phyloP scores from a whole-genome alignment of 2,888 invertebrate species.

The Andrena haemorrhoa region DNA sequence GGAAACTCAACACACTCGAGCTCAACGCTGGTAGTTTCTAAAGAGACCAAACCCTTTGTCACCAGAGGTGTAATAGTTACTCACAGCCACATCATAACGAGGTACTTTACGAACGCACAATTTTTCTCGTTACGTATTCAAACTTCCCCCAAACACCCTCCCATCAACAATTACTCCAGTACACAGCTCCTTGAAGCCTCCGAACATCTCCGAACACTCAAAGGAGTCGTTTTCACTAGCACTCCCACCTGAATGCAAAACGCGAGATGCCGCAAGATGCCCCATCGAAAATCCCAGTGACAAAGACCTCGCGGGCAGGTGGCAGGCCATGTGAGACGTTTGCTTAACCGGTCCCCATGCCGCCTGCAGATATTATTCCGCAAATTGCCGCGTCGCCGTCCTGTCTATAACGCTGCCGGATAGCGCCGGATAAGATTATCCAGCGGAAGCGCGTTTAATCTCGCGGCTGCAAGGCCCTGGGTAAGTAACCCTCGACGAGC shows the following conservation, averaged over 20 bases:
- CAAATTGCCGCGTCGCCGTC: background rate
- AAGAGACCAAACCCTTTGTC: background rate
- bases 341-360: slow-evolving; percentile 5
- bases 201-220: too few relatives aligned
- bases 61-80: background rate
- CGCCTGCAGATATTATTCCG: slow-evolving; percentile 40
- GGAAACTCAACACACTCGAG: background rate
- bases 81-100: too few relatives aligned
- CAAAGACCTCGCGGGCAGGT: slow-evolving; percentile 15
- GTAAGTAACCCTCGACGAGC: slow-evolving; percentile 23
- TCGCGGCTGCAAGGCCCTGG: slow-evolving; percentile 27
- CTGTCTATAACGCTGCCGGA: slow-evolving; percentile 11
- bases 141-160: too few relatives aligned
- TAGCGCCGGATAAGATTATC: slow-evolving; percentile 55
- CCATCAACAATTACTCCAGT: too few relatives aligned
- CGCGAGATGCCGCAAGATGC: too few relatives aligned
- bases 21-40: background rate
- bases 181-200: too few relatives aligned
- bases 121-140: too few relatives aligned
- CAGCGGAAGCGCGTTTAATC: slow-evolving; percentile 59
- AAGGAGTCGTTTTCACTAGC: too few relatives aligned
- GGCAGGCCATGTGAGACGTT: background rate
- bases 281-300: slow-evolving; percentile 27
- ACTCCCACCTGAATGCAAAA: too few relatives aligned
- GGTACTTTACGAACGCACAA: too few relatives aligned